Conservation (phyloP, 2,888 invertebrate genomes). For the Griposia aprilina region DNA sequence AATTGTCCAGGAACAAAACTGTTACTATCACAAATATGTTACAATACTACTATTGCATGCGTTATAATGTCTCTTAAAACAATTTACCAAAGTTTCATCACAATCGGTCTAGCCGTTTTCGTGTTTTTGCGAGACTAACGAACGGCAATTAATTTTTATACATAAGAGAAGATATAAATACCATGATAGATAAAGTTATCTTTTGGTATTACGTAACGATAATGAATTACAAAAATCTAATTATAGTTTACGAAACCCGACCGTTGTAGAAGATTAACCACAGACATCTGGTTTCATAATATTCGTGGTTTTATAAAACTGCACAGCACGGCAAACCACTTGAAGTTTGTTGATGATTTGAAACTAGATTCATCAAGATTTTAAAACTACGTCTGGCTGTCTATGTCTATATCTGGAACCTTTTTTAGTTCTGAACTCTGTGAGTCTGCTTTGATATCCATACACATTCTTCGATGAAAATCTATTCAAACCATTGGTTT, state of each 20-base stretch:
- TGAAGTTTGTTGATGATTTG: conserved; percentile 12
- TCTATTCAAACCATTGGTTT: neutral
- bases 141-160: no score
- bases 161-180: no score
- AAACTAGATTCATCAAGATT: conserved; percentile 2
- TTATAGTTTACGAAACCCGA: conserved; percentile 29
- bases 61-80: no score
- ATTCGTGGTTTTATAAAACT: conserved; percentile 32
- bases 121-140: no score
- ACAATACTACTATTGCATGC: neutral
- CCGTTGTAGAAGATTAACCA: conserved; percentile 27
- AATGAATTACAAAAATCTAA: conserved; percentile 6
- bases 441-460: neutral
- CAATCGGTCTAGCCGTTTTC: no score
- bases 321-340: neutral
- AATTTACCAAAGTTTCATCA: no score
- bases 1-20: neutral
- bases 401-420: no score
- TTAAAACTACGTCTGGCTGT: neutral
- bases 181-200: no score
- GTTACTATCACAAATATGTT: neutral
- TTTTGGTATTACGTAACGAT: neutral
- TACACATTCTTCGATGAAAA: neutral
- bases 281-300: conserved; percentile 36
- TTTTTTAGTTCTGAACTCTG: neutral